Evolutionary conservation across 2,113 vertebrate species (phyloP), one percentile per base, ranked within the genome.

Genomic region (Eurypyga helias): DNA sequence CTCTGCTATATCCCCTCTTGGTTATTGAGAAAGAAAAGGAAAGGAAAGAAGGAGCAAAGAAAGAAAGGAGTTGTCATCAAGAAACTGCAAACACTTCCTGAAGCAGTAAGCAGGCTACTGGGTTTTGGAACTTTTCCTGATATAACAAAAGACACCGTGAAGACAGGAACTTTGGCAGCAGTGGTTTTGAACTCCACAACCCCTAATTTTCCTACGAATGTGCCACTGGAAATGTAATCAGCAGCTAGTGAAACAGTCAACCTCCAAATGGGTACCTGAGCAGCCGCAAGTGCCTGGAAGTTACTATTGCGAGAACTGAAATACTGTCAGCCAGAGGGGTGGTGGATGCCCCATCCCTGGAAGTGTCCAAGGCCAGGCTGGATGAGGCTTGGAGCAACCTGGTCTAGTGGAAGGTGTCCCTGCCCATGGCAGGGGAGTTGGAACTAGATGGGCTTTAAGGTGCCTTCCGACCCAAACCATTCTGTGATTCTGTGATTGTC

Each of bases 111-210:
- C 85, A 89, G 80, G 90, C 80, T 86, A 73, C 75, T 3, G 3
- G 10, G 80, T 84, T 91, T 81, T 93, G 86, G 80, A 93, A 75
- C 60, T 62, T 88, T 78, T 93, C 88, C 92, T 70, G 65, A 26
- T 54, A 17, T 3, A 88, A 86, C 55, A 92, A 95, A 84, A 86
- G 89, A 62, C 80, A 89, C 51, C 34, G 33, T 51, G 77, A 96
- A 90, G 80, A 65, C 58, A 43, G 83, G 52, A 96, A 92, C 79
- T 90, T 81, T 86, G 90, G 90, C 86, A 86, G 64, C 85, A 81
- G 76, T 10, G 43, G 66, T n/a, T 95, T 77, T 88, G 60, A 88
- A 92, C 67, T 87, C 57, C 43, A n/a, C 72, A 88, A 36, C 46
- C 69, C 79, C 82, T 83, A 28, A 17, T n/a, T 67, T 80, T 81